A percentile compares a stretch with the other conserved stretches of the same genome.
Evolutionary conservation across 2,888 invertebrate species (phyloP).

Genomic region (Rhogogaster chlorosoma): DNA sequence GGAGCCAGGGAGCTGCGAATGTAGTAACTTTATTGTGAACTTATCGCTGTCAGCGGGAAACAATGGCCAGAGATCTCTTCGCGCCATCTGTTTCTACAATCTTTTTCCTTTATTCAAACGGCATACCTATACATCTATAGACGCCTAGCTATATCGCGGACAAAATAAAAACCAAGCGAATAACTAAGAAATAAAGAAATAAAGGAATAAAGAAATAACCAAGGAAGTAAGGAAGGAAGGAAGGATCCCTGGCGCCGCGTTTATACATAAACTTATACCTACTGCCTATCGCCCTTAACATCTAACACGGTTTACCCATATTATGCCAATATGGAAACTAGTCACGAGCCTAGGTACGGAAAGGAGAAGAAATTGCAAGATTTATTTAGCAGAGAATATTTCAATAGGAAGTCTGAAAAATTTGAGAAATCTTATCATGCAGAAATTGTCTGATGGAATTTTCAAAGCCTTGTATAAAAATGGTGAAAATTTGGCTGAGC

Average conservation of each 20-base stretch:
- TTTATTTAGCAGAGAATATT: too few relatives aligned
- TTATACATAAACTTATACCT: not conserved
- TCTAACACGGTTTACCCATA: slow-evolving; percentile 23
- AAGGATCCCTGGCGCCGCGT: not conserved
- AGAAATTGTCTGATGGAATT: too few relatives aligned
- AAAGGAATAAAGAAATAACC: not conserved
- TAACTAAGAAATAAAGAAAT: not conserved
- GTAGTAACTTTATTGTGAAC: slow-evolving; percentile 77
- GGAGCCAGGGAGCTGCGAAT: slow-evolving; percentile 70
- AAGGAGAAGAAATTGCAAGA: not conserved
- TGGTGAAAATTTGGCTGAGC: not conserved
- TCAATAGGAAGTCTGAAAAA: not conserved
- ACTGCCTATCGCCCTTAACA: not conserved
- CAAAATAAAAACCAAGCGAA: not conserved
- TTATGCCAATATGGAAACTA: slow-evolving; percentile 31
- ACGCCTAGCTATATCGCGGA: not conserved
- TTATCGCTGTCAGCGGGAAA: slow-evolving; percentile 76
- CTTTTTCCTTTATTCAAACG: slow-evolving; percentile 55
- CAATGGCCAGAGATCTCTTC: slow-evolving; percentile 72
- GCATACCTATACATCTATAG: not conserved
- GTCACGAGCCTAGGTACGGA: not conserved
- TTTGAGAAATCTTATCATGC: too few relatives aligned
- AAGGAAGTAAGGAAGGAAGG: not conserved
- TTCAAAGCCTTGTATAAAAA: not conserved
- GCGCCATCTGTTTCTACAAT: slow-evolving; percentile 72